Conservation (phyloP, 2,113 vertebrate genomes). For the Thalassoma bifasciatum region DNA sequence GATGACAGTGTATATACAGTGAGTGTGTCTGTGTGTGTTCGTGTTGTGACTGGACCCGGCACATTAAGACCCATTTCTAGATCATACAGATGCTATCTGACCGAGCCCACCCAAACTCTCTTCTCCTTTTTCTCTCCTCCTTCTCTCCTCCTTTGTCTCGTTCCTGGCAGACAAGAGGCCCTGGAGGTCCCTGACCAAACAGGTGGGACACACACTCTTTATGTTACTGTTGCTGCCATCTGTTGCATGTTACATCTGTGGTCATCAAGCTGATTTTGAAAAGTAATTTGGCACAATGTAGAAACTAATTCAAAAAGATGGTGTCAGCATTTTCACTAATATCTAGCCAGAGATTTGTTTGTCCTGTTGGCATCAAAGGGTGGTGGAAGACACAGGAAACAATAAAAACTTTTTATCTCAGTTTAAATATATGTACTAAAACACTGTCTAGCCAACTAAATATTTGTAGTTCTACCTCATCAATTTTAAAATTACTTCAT, state of each 20-base stretch:
- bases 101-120: conserved; percentile 77
- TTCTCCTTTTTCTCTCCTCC: conserved; percentile 69
- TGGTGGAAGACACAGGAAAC: too few relatives aligned
- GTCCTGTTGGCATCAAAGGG: too few relatives aligned
- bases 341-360: background rate
- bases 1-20: conserved; percentile 77
- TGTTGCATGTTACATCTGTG: conserved; percentile 54
- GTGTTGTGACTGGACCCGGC: conserved; percentile 74
- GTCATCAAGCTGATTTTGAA: too few relatives aligned
- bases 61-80: conserved; percentile 77
- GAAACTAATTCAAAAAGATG: background rate
- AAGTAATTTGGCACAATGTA: background rate
- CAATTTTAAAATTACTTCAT: too few relatives aligned
- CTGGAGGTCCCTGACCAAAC: conserved; percentile 94
- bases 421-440: too few relatives aligned
- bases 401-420: too few relatives aligned
- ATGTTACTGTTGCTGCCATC: conserved; percentile 40
- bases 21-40: conserved; percentile 63
- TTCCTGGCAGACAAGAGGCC: conserved; percentile 87
- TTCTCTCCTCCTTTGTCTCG: conserved; percentile 63
- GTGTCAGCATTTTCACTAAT: background rate
- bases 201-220: conserved; percentile 84
- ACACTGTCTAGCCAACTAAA: too few relatives aligned
- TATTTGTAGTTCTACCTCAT: too few relatives aligned
- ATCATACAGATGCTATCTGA: conserved; percentile 80